Base-by-base conservation (phyloP, 2,888 invertebrate genomes). In the Dione vanillae region DNA sequence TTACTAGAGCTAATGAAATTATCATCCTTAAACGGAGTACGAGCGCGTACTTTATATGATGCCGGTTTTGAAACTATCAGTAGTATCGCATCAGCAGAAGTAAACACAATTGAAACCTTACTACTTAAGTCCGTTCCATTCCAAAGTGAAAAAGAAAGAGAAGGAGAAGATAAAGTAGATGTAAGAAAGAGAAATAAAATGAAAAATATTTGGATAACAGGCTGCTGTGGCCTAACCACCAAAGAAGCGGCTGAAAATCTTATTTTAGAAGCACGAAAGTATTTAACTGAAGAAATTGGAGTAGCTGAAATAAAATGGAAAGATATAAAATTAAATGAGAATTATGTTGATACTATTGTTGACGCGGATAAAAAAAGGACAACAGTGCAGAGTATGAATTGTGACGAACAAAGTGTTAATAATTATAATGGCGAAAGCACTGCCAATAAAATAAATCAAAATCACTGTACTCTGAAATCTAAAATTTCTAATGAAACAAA, bases 1-100 rank as follows among this genome's bases (percentile, higher is more conserved):
- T 93, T 99, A 51, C 94, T 99, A 74, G 99, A 99, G 84, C 93
- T 99, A 67, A 96, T 98, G 94, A 95, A 97, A 77, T 89, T 99
- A 54, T 95, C 97, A 0, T 94, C 96, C 76, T 88, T 99, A 66
- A 98, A 97, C 85, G 97, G 97, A 0, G 95, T 96, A 78, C 94
- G 97, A 76, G 99, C 99, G 1, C 94, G 99, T 79, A 95, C 96
- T 47, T 91, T 99, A 8, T 98, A 95, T 83, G 95, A 97, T 87
- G 95, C 95, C 35, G 98, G 98, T 0, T 96, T 97, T 76, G 96
- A 96, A 82, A 95, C 95, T 7, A 93, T 99, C 16, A 92, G 96
- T 1, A 95, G 96, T 77, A 91, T 99, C 66, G 99, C 99, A 6
- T 94, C 95, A 75, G 95, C 97, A 45, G 94, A 96, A 83, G 90